These are phyloP conservation scores for Nesogale talazaci DNA, from an alignment of 2,113 vertebrate species.

Conservation along the genomic window DNA sequence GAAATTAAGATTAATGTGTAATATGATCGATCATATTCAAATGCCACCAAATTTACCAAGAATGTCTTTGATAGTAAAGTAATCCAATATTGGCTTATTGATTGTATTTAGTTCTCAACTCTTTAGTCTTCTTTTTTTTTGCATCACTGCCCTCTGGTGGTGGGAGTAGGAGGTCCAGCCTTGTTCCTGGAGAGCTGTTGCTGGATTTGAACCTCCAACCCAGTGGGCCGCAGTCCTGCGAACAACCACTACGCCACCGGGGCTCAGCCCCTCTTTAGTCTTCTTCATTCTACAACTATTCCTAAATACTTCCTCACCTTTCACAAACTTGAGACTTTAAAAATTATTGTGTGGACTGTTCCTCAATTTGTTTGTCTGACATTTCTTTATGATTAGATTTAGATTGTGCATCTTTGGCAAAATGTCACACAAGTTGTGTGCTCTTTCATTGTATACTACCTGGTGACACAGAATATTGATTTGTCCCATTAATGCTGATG, in stretches of 20 bases:
- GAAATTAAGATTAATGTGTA: background rate
- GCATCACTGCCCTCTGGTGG: too few relatives aligned
- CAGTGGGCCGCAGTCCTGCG: too few relatives aligned
- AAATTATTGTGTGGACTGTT: background rate
- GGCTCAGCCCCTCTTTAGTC: too few relatives aligned
- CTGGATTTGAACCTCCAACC: too few relatives aligned
- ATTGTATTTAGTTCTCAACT: background rate
- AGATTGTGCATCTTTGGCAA: background rate
- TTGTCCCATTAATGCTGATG: background rate
- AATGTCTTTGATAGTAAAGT: background rate
- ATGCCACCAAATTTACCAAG: background rate
- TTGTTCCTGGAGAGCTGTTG: too few relatives aligned
- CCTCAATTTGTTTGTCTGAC: constrained; percentile 30
- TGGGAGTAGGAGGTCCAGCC: too few relatives aligned
- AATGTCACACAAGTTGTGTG: background rate
- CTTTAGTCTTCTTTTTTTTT: too few relatives aligned
- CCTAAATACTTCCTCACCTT: background rate
- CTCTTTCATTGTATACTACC: background rate
- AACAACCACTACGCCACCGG: too few relatives aligned
- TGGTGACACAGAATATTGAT: background rate
- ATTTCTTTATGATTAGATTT: constrained; percentile 28
- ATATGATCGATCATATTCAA: background rate
- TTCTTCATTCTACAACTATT: background rate
- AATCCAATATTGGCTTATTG: background rate
- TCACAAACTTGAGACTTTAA: background rate